Evolutionary conservation across 2,113 vertebrate species (phyloP).

Genomic region (Rissa tridactyla): DNA sequence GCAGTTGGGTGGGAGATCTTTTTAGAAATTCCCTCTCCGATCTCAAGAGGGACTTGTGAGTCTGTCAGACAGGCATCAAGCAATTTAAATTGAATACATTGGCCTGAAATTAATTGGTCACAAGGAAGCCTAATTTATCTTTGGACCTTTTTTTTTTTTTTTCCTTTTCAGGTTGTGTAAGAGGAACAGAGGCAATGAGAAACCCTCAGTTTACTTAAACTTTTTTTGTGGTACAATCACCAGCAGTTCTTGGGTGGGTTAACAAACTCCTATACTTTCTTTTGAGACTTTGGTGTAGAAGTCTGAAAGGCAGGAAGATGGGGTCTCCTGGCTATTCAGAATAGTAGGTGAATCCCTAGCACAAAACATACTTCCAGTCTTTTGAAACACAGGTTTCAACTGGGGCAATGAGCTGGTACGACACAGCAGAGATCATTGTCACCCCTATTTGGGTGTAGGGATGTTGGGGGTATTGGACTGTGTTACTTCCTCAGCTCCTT

Average conservation of each 20-base stretch:
- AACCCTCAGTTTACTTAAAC: not conserved
- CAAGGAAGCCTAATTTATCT: not conserved
- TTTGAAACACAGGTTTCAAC: not conserved
- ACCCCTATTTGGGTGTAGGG: not conserved
- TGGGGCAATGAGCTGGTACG: not conserved
- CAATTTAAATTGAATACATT: not conserved
- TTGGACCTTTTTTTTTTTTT: not conserved
- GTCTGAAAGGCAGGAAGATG: not conserved
- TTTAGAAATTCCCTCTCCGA: not conserved
- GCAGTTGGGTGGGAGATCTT: rapidly evolving
- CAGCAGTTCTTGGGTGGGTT: not conserved
- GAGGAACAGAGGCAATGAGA: not conserved
- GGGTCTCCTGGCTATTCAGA: not conserved
- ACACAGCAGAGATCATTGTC: not conserved
- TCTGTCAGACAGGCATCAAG: not conserved
- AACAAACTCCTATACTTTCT: not conserved
- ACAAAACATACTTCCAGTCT: not conserved
- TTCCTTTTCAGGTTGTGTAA: not conserved
- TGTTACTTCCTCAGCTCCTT: not conserved
- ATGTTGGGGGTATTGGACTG: not conserved
- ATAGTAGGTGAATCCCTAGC: not conserved
- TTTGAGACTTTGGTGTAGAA: not conserved
- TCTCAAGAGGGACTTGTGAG: not conserved
- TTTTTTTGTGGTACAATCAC: not conserved
- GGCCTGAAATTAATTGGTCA: not conserved